phyloP scores from a whole-genome alignment of 2,888 invertebrate genomes.

The Calliphora vomitoria region DNA sequence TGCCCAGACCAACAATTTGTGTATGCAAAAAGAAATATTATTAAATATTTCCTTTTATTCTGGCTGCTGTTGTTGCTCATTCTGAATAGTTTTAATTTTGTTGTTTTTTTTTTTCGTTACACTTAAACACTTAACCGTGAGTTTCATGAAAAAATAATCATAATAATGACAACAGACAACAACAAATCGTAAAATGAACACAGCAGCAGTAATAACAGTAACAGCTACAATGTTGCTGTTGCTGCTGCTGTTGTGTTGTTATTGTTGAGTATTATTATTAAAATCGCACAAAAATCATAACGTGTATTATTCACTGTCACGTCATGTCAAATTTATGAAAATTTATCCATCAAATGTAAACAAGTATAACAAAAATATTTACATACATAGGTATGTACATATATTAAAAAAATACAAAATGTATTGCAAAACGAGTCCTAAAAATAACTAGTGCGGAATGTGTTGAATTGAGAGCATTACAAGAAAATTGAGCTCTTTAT shows the following conservation, averaged over 20 bases:
- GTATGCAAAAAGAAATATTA: slow-evolving; percentile 16
- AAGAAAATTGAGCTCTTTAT: slow-evolving; percentile 17
- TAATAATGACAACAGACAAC: slow-evolving; percentile 77
- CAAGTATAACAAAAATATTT: neutral
- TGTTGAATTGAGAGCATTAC: neutral
- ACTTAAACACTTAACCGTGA: slow-evolving; percentile 39
- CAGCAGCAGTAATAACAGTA: neutral
- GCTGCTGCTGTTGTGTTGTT: neutral
- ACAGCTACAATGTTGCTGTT: slow-evolving; percentile 8
- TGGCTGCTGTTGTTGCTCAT: neutral
- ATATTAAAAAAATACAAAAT: neutral
- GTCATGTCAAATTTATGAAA: slow-evolving; percentile 60
- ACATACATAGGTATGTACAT: neutral
- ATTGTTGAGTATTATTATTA: slow-evolving; percentile 76
- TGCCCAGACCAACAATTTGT: slow-evolving; percentile 35
- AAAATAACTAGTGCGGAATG: neutral
- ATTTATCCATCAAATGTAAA: slow-evolving; percentile 16
- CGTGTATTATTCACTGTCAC: slow-evolving; percentile 67
- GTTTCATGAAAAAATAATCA: slow-evolving; percentile 79
- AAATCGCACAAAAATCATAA: slow-evolving; percentile 74
- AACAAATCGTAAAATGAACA: neutral
- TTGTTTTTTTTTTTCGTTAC: slow-evolving; percentile 6
- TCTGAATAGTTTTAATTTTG: neutral
- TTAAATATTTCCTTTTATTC: slow-evolving; percentile 34
- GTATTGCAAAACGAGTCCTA: neutral